Evolutionary conservation across 2,797 vertebrate species (phyloP), one percentile per base, ranked within the genome.

Genomic region (Stomatorhinus walkeri): DNA sequence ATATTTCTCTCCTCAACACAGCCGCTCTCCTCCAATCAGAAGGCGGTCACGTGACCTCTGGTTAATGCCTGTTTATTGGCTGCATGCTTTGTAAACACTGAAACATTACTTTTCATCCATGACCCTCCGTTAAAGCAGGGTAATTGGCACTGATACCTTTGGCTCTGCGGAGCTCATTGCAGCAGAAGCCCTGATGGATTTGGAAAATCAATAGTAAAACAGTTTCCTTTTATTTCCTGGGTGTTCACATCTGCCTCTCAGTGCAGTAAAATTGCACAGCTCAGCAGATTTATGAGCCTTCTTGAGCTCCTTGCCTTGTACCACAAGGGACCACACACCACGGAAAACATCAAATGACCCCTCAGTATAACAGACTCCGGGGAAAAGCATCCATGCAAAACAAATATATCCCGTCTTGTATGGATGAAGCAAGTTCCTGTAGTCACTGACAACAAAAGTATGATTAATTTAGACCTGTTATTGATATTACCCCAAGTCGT

Each of bases 121-220:
- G 72, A 79, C 72, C 72, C 72, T 43, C 72, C 43, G 72, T 40
- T 79, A 79, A 79, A 79, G 36, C 14, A 79, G 72, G 72, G 40
- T 79, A 79, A 79, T 79, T 79, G 72, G 36, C 72, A 40, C 16
- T 79, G 72, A 79, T 40, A 79, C 72, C 72, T 79, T 43, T 19
- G 40, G 72, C 40, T 79, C 72, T 79, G 36, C 16, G 6, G 72
- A 43, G 72, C 19, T 46, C n/a, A 48, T 51, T 84, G 81, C n/a
- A 24, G 46, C 16, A 84, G 43, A 51, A 84, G 19, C 48, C 48
- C 43, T 84, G 81, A 48, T 51, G 72, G 81, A 84, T 84, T 22
- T 84, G 22, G 3, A 48, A 48, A 84, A 84, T 84, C 81, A 49
- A 84, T 84, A 84, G 81, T 49, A 84, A 84, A 84, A 84, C n/a